Conservation (phyloP, 2,888 invertebrate genomes). For the Synanthedon formicaeformis region DNA sequence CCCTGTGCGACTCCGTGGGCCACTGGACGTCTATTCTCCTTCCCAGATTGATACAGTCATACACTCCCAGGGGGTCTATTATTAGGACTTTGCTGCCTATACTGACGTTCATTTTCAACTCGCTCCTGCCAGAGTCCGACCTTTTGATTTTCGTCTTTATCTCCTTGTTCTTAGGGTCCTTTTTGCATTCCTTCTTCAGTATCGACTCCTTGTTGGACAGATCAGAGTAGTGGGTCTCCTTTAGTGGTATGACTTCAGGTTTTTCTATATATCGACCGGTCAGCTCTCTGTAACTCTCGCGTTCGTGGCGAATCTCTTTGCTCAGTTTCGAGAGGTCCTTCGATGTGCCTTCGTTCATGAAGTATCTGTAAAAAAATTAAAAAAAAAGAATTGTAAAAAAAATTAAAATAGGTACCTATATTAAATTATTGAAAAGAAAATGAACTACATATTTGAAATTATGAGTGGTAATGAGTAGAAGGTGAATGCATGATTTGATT, state of each 20-base stretch:
- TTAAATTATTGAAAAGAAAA: too few species aligned
- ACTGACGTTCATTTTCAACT: slow-evolving; percentile 48
- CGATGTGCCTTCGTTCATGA: slow-evolving; percentile 52
- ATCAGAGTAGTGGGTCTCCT: slow-evolving; percentile 49
- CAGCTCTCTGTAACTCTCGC: slow-evolving; percentile 59
- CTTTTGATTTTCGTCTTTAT: slow-evolving; percentile 57
- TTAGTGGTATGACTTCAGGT: slow-evolving; percentile 39
- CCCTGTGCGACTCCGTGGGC: slow-evolving; percentile 92
- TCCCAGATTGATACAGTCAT: slow-evolving; percentile 91
- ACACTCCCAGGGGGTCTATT: slow-evolving; percentile 73
- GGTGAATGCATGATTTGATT: too few species aligned
- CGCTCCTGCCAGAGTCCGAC: slow-evolving; percentile 52
- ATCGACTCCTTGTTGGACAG: slow-evolving; percentile 40
- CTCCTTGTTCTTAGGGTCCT: slow-evolving; percentile 46
- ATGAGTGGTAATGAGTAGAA: too few species aligned
- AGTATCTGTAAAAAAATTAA: slow-evolving; percentile 35
- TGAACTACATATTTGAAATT: too few species aligned
- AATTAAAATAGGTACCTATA: too few species aligned
- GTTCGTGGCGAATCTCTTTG: slow-evolving; percentile 60
- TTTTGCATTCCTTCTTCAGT: slow-evolving; percentile 40
- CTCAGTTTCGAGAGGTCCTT: slow-evolving; percentile 59
- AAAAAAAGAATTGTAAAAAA: too few species aligned
- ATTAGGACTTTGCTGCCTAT: slow-evolving; percentile 61
- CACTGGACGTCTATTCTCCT: slow-evolving; percentile 93
- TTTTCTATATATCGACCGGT: slow-evolving; percentile 60